Percentiles rank a stretch among this genome's conserved stretches.
Evolutionary conservation across 2,797 vertebrate genomes (phyloP).

Genomic region (Hephaestus fuliginosus): DNA sequence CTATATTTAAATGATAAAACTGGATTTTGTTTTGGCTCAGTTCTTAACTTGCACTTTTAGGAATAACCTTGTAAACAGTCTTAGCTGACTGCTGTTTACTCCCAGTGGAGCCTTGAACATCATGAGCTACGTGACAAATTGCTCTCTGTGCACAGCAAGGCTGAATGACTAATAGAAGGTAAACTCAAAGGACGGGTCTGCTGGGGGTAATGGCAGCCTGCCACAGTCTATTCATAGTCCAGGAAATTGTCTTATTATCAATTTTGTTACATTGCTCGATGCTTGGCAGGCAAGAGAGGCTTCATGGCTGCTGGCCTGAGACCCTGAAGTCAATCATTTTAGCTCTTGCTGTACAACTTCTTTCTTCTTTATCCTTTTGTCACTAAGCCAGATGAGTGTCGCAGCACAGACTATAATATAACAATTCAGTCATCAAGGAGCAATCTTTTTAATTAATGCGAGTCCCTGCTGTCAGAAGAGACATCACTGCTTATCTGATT

Average conservation of each 20-base stretch:
- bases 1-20: not conserved
- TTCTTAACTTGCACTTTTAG: not conserved
- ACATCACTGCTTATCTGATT: conserved; percentile 33
- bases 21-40: not conserved
- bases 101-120: conserved; percentile 1
- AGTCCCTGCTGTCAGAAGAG: conserved; percentile 27
- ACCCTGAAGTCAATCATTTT: conserved; percentile 10
- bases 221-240: conserved; percentile 11
- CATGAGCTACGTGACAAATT: conserved; percentile 1
- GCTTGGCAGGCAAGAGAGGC: conserved; percentile 25
- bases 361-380: not conserved
- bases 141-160: not conserved
- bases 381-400: not conserved
- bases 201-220: not conserved
- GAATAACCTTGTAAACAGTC: not conserved
- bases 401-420: not conserved
- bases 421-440: conserved; percentile 36
- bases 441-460: not conserved
- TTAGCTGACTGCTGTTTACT: not conserved
- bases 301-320: conserved; percentile 17
- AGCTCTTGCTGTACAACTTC: not conserved
- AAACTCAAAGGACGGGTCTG: not conserved
- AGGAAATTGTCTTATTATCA: conserved; percentile 13
- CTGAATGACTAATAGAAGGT: conserved; percentile 3
- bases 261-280: conserved; percentile 18